These are phyloP conservation scores for Aphaenogaster rudis DNA, from an alignment of 1,140 invertebrate species.

Conservation along the genomic window DNA sequence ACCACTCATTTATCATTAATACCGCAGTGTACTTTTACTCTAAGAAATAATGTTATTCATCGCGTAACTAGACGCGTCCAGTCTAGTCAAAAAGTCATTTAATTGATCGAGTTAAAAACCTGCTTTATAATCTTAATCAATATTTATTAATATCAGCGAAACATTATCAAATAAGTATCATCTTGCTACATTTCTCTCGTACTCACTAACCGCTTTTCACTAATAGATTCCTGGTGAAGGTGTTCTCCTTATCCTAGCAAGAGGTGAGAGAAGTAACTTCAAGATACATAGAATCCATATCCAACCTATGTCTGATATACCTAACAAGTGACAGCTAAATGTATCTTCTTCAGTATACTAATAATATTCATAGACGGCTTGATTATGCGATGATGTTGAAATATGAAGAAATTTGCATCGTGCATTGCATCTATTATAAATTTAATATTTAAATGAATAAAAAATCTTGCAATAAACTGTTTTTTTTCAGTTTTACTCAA, in stretches of 20 bases:
- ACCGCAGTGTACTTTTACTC: conserved; percentile 21
- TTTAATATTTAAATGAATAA: not conserved
- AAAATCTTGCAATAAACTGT: not conserved
- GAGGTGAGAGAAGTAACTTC: not conserved
- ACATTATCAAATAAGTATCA: conserved; percentile 19
- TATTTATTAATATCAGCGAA: not conserved
- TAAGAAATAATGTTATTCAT: not conserved
- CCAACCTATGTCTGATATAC: not conserved
- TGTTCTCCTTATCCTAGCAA: conserved; percentile 65
- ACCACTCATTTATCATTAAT: not conserved
- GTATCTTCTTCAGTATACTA: not conserved
- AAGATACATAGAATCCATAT: conserved; percentile 34
- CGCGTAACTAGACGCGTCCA: not conserved
- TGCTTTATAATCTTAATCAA: conserved; percentile 2
- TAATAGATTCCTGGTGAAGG: conserved; percentile 67
- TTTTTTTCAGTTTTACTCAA: not conserved
- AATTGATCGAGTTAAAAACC: conserved; percentile 16
- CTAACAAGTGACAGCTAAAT: not conserved
- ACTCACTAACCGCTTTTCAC: conserved; percentile 61
- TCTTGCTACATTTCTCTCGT: conserved; percentile 32
- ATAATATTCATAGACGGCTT: not conserved
- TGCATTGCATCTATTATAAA: not conserved
- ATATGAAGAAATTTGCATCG: not conserved
- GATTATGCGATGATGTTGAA: not conserved
- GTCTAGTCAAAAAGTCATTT: not conserved